These are phyloP conservation scores for Teleogryllus occipitalis DNA, from an alignment of 1,140 invertebrate species.

Conservation along the genomic window DNA sequence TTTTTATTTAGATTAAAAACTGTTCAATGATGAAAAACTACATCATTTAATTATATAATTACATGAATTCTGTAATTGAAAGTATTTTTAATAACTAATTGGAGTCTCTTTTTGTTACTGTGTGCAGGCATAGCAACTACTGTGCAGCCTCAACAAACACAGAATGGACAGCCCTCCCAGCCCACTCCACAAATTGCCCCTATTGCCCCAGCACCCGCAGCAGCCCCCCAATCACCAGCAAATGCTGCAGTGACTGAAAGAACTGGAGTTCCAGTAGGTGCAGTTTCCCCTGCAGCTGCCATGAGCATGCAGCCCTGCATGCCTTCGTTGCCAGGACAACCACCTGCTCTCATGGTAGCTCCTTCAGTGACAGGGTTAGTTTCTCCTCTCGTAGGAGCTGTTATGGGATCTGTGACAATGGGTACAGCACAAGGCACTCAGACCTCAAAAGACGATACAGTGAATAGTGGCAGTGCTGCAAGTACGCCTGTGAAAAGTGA, in stretches of 20 bases:
- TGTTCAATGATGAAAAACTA: too few species aligned
- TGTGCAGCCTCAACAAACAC: conserved; percentile 30
- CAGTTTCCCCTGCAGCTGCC: conserved; percentile 24
- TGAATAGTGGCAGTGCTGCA: conserved; percentile 8
- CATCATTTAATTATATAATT: too few species aligned
- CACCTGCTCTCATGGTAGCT: conserved; percentile 39
- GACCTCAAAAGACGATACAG: conserved; percentile 19
- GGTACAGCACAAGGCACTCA: conserved; percentile 15
- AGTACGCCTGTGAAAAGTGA: conserved; percentile 11
- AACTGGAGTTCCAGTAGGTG: conserved; percentile 31
- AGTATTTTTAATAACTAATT: neutral
- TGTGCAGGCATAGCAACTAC: neutral
- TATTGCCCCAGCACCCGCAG: conserved; percentile 27
- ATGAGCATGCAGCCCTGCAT: neutral
- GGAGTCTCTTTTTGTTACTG: neutral
- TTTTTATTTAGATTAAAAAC: too few species aligned
- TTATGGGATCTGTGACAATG: neutral
- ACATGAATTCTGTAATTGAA: too few species aligned
- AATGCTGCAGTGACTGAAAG: conserved; percentile 35
- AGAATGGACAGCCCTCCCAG: conserved; percentile 14
- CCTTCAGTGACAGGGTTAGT: conserved; percentile 48
- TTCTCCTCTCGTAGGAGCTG: conserved; percentile 25
- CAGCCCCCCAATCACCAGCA: conserved; percentile 38
- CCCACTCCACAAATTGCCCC: conserved; percentile 16
- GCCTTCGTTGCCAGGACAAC: conserved; percentile 24